Conservation (phyloP, 2,113 vertebrate genomes). For the Sclerurus mexicanus region DNA sequence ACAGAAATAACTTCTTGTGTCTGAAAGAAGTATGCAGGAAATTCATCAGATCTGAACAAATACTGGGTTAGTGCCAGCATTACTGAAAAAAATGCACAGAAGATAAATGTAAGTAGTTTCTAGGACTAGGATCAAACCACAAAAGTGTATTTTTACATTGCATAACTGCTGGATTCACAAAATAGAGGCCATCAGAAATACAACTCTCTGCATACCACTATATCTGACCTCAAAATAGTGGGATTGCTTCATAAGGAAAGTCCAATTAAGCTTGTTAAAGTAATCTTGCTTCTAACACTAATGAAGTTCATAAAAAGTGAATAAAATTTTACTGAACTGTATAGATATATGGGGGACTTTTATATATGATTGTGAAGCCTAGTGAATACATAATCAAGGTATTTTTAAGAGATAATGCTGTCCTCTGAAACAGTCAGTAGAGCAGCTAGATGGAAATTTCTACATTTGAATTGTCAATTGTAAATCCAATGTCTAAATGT, state of each 20-base stretch:
- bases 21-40: not conserved
- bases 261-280: not conserved
- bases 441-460: not conserved
- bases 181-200: not conserved
- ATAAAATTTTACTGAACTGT: not conserved
- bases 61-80: not conserved
- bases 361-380: not conserved
- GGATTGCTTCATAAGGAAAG: not conserved
- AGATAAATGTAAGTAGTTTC: not conserved
- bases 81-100: not conserved
- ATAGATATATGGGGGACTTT: not conserved
- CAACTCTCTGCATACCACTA: not conserved
- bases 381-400: not conserved
- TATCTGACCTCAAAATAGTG: not conserved
- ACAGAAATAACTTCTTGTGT: not conserved
- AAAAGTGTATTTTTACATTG: not conserved
- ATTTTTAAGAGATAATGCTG: not conserved
- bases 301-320: not conserved
- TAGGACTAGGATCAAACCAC: not conserved
- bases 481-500: not conserved
- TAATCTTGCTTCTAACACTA: not conserved
- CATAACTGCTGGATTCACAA: not conserved
- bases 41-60: not conserved
- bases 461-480: not conserved
- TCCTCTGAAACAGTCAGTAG: not conserved